These are phyloP conservation scores for Phthorimaea operculella DNA, from an alignment of 1,140 invertebrate species.

Conservation along the genomic window DNA sequence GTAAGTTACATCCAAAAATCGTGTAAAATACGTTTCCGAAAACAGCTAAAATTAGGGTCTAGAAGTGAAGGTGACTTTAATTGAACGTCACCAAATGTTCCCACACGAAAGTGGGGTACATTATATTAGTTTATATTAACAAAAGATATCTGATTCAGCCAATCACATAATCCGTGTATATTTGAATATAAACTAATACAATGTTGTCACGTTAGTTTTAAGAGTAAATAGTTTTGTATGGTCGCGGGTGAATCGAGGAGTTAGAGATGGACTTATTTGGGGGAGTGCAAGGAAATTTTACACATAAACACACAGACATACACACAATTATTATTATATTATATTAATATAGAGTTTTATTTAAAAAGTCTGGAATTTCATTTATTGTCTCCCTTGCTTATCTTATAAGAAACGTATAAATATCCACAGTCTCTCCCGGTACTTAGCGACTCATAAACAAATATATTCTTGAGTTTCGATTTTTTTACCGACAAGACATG, in stretches of 20 bases:
- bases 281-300: conserved; percentile 30
- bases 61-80: background rate
- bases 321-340: conserved; percentile 44
- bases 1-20: too few relatives aligned
- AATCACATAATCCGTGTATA: too few relatives aligned
- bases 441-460: too few relatives aligned
- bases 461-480: too few relatives aligned
- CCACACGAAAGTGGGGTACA: background rate
- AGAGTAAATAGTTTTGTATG: too few relatives aligned
- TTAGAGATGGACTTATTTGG: conserved; percentile 8
- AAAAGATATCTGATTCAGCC: too few relatives aligned
- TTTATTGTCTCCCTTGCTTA: conserved; percentile 15
- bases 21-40: too few relatives aligned
- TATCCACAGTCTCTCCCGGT: too few relatives aligned
- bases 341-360: conserved; percentile 58
- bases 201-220: too few relatives aligned
- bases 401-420: too few relatives aligned
- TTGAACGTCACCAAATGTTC: background rate
- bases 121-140: background rate
- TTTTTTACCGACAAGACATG: too few relatives aligned
- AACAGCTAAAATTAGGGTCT: too few relatives aligned
- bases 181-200: background rate
- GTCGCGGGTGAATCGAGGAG: background rate
- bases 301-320: conserved; percentile 25
- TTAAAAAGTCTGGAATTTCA: conserved; percentile 30